Conservation (phyloP, 2,888 invertebrate species). For the Drosophila aldrichi region DNA sequence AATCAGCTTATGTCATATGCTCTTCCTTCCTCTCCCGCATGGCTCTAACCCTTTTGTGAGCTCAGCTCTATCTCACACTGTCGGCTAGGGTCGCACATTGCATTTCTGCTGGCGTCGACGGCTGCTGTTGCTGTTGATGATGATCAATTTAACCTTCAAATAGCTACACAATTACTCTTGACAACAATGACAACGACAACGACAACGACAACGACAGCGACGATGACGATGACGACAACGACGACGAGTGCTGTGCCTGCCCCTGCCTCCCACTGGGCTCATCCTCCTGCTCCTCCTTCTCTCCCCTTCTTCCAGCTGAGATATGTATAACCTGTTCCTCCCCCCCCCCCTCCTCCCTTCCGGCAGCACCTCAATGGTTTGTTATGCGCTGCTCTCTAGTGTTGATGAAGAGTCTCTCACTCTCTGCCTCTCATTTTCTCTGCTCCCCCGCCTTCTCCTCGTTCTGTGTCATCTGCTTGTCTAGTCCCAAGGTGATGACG, state of each 20-base stretch:
- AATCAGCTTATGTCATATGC: constrained; percentile 45
- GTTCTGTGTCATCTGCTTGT: constrained; percentile 28
- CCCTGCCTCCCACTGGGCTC: constrained; percentile 5
- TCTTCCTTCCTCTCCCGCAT: constrained; percentile 7
- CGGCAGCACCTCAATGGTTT: constrained; percentile 31
- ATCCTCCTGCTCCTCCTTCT: not conserved
- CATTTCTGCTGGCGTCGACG: constrained; percentile 45
- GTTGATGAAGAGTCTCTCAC: constrained; percentile 42
- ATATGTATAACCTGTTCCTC: constrained; percentile 18
- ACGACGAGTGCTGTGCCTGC: constrained; percentile 30
- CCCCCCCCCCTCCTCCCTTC: not conserved
- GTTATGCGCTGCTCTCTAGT: constrained; percentile 51
- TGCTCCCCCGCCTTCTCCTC: not conserved
- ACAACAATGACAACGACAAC: constrained; percentile 57
- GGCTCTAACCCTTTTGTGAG: constrained; percentile 45
- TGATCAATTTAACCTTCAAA: constrained; percentile 79
- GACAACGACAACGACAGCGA: constrained; percentile 3
- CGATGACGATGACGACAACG: constrained; percentile 54
- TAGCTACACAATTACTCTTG: constrained; percentile 64
- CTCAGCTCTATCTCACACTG: not conserved
- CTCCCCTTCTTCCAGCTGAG: not conserved
- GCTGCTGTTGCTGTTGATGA: constrained; percentile 41
- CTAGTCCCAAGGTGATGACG: constrained; percentile 57
- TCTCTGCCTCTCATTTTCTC: not conserved
- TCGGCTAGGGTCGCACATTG: constrained; percentile 26